Percentiles rank a stretch among this genome's conserved stretches.
phyloP scores from a whole-genome alignment of 1,140 invertebrate genomes.

The Gryon sp. region DNA sequence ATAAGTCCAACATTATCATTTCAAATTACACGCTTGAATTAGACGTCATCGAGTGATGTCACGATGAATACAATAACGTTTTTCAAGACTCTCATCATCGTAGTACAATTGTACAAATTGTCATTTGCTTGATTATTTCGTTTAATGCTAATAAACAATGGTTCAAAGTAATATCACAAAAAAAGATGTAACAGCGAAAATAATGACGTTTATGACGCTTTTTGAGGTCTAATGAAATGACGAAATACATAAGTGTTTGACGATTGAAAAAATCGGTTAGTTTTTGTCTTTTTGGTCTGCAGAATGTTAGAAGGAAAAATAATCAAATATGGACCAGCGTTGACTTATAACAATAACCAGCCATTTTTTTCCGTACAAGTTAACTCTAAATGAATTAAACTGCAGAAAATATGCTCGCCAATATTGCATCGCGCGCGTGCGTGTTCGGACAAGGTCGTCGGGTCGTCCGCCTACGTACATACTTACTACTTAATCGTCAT shows the following conservation, averaged over 20 bases:
- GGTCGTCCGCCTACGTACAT: conserved; percentile 40
- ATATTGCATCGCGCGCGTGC: conserved; percentile 19
- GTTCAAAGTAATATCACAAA: no score
- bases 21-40: conserved; percentile 19
- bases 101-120: not conserved
- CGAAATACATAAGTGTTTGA: no score
- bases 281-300: no score
- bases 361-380: not conserved
- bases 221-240: no score
- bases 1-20: no score
- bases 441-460: conserved; percentile 26
- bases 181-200: no score
- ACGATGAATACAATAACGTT: conserved; percentile 14
- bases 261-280: no score
- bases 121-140: not conserved
- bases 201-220: no score
- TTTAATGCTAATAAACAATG: not conserved
- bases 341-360: not conserved
- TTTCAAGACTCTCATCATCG: not conserved
- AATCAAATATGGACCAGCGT: no score
- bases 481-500: conserved; percentile 8
- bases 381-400: conserved; percentile 24
- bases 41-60: conserved; percentile 30
- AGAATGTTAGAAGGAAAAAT: no score
- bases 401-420: conserved; percentile 11